These are phyloP conservation scores for Apteryx owenii DNA, from an alignment of 2,113 vertebrate genomes.

Conservation along the genomic window DNA sequence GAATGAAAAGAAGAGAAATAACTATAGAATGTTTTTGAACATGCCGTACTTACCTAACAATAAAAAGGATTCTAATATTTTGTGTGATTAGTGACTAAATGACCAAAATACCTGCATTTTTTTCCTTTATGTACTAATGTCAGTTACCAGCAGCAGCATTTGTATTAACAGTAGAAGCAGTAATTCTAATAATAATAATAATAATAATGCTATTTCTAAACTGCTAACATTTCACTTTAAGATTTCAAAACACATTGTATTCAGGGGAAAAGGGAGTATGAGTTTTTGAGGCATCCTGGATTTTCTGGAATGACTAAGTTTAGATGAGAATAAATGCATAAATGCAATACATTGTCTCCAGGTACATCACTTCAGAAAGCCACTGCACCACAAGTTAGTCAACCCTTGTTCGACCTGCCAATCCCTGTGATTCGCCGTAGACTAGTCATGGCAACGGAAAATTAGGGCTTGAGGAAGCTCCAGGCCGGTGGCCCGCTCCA, in stretches of 20 bases:
- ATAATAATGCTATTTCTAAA: background rate
- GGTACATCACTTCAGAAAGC: background rate
- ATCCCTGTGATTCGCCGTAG: background rate
- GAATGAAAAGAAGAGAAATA: background rate
- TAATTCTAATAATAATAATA: background rate
- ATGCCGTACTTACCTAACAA: background rate
- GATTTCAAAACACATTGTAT: background rate
- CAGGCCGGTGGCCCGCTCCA: background rate
- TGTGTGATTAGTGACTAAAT: background rate
- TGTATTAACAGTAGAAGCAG: background rate
- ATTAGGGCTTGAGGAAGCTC: background rate
- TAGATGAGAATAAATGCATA: background rate
- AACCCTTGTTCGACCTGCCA: background rate
- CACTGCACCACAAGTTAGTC: background rate
- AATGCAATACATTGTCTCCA: too few relatives aligned
- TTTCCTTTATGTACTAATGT: background rate
- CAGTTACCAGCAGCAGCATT: background rate
- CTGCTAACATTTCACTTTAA: background rate
- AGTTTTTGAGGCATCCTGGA: background rate
- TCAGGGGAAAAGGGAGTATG: background rate
- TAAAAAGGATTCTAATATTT: background rate
- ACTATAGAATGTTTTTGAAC: background rate
- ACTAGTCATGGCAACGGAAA: background rate
- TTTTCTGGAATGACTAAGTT: background rate
- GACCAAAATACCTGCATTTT: background rate